A percentile compares a stretch with the other conserved stretches of the same genome.
These are phyloP conservation scores for Rafetus swinhoei DNA, from an alignment of 2,113 vertebrate species.

Conservation along the genomic window DNA sequence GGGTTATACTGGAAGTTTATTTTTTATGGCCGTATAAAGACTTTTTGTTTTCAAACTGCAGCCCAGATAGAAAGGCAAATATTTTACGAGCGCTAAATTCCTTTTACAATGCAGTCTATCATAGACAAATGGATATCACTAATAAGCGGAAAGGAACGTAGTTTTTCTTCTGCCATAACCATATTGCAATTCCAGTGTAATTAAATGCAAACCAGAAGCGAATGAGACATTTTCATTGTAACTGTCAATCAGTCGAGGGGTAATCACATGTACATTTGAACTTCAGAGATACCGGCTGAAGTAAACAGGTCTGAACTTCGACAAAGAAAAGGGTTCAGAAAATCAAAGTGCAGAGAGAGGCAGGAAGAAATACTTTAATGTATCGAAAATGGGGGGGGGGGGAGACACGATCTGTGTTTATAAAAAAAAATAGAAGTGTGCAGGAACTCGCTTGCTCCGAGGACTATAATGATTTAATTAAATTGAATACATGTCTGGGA, in stretches of 20 bases:
- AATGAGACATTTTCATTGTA: constrained; percentile 76
- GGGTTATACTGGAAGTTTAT: background rate
- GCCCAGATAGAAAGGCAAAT: constrained; percentile 13
- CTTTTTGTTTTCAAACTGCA: background rate
- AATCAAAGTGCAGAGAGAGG: constrained; percentile 24
- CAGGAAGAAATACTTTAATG: background rate
- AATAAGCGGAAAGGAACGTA: constrained; percentile 66
- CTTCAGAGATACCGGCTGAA: constrained; percentile 70
- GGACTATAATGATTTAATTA: background rate
- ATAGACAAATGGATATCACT: constrained; percentile 55
- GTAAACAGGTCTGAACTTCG: constrained; percentile 75
- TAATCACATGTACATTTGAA: constrained; percentile 76
- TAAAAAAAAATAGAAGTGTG: background rate
- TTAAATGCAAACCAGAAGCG: constrained; percentile 76
- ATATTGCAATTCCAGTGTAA: constrained; percentile 70
- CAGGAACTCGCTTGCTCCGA: background rate
- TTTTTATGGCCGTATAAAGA: constrained; percentile 9
- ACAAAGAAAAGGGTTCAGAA: constrained; percentile 39
- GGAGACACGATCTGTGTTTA: rapidly evolving
- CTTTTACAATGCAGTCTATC: constrained; percentile 49
- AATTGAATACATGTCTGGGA: background rate
- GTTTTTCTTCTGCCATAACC: constrained; percentile 74
- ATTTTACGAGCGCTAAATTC: constrained; percentile 38
- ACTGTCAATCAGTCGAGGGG: constrained; percentile 72
- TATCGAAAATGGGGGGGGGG: background rate